Evolutionary conservation across 1,140 invertebrate species (phyloP), one percentile per base, ranked within the genome.

Genomic region (Camponotus vicinus): DNA sequence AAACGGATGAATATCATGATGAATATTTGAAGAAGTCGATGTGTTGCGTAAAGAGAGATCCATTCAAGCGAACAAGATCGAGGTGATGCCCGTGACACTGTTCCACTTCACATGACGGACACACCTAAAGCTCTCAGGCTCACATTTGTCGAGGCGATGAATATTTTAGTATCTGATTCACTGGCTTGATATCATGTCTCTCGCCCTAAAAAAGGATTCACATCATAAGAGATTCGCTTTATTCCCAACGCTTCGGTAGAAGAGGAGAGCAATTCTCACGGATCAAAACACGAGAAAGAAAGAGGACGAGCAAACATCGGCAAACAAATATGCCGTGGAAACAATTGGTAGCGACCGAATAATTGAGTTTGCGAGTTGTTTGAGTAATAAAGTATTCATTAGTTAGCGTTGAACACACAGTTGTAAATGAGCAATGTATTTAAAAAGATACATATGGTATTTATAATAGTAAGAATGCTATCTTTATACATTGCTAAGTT

Each of bases 91-190:
- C 40, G 15, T 37, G 37, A 80, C 75, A 67, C 42, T 21, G n/a
- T 80, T 59, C 6, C 27, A 1, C 21, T 52, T 21, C 45, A 27
- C 37, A 21, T 21, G 27, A n/a, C 40, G 27, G 37, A 80, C 27
- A 85, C 69, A 85, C 18, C 40, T 78, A 67, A 52, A 77, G 49
- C 52, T 79, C 64, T 67, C 75, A 67, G 37, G 49, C 52, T 59
- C 73, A 76, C 76, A 85, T 79, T 85, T 85, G 83, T 85, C 76
- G 75, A 42, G 37, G 8, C 75, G 49, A 85, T 85, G 76, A 85
- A 85, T 85, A 79, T 69, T 79, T 85, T 85, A 83, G 55, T 40
- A 66, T 78, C 69, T 85, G 59, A 80, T 75, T 64, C 75, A 27
- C 32, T 79, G 75, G 59, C 76, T 27, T 27, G 76, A 85, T 85